Evolutionary conservation across 2,113 vertebrate genomes (phyloP), one percentile per base, ranked within the genome.

Genomic region (Irena cyanogastra): DNA sequence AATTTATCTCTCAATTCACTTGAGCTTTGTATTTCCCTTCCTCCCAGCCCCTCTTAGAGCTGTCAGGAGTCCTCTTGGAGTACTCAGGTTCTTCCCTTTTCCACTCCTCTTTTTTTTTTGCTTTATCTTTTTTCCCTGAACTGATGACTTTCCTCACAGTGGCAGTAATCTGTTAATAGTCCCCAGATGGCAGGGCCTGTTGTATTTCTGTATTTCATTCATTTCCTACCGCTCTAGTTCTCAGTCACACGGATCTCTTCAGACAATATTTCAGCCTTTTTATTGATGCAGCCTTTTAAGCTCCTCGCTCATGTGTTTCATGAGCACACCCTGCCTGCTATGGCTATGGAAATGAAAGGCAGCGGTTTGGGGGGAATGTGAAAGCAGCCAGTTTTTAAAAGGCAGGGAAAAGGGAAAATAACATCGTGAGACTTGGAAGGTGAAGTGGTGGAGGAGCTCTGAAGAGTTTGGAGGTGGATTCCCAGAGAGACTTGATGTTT

Each of bases 211-310:
- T 37, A 53, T 93, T 93, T 86, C 50, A 77, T 94, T 69, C 59
- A 6, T 13, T 90, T 77, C 77, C 88, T 65, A 42, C 45, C 33
- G 83, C 8, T 83, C 64, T 33, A 20, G 56, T 63, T 93, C 78
- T 83, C 92, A 53, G 66, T 65, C 66, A 17, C 4, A 61, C 71
- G 45, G 66, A 50, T 69, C 85, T 79, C 45, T 64, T 80, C 92
- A 92, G 90, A 87, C 49, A 57, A 14, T 83, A 70, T 74, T 90
- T 90, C 75, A 90, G 76, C 12, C 90, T 93, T 79, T 90, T 83
- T 83, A 66, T 77, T 77, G 83, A 65, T 57, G 27, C 26, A 92
- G 59, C 54, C 75, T 95, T 94, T 93, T 31, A 69, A 83, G 90
- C 66, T 83, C 80, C 65, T 45, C 69, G 63, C 86, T 93, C 77